Percentiles rank a stretch among this genome's conserved stretches.
Evolutionary conservation across 2,797 vertebrate species (phyloP).

Genomic region (Masticophis lateralis): DNA sequence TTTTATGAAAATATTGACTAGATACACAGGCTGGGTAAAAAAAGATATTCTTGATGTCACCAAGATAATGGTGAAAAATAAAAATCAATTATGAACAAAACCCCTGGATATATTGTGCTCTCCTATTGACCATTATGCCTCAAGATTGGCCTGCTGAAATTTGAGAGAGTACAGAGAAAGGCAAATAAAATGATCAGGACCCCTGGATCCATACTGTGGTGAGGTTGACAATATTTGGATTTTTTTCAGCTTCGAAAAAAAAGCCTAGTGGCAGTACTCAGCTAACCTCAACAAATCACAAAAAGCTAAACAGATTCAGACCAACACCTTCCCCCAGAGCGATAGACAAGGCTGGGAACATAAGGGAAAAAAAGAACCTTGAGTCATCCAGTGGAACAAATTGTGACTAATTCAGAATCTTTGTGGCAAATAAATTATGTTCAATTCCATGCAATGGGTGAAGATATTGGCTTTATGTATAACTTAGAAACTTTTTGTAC

Average conservation of each 20-base stretch:
- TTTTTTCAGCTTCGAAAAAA: not conserved
- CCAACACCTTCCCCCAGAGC: not conserved
- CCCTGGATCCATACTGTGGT: not conserved
- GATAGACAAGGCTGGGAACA: not conserved
- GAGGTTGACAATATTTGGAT: not conserved
- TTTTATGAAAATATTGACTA: not conserved
- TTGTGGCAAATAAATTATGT: not conserved
- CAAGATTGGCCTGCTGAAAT: not conserved
- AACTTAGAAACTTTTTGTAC: not conserved
- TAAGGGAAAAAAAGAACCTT: not conserved
- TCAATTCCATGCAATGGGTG: not conserved
- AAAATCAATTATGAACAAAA: not conserved
- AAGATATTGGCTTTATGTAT: not conserved
- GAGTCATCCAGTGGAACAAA: not conserved
- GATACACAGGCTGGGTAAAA: not conserved
- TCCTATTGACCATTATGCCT: not conserved
- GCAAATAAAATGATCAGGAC: not conserved
- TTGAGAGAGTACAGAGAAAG: not conserved
- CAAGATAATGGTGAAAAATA: not conserved
- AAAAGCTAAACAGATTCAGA: not conserved
- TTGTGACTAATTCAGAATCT: not conserved
- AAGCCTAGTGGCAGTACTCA: not conserved
- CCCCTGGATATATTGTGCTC: not conserved
- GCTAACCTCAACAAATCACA: not conserved
- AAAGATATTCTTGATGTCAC: not conserved